Evolutionary conservation across 2,113 vertebrate species (phyloP).

Genomic region (Megaptera novaeangliae): DNA sequence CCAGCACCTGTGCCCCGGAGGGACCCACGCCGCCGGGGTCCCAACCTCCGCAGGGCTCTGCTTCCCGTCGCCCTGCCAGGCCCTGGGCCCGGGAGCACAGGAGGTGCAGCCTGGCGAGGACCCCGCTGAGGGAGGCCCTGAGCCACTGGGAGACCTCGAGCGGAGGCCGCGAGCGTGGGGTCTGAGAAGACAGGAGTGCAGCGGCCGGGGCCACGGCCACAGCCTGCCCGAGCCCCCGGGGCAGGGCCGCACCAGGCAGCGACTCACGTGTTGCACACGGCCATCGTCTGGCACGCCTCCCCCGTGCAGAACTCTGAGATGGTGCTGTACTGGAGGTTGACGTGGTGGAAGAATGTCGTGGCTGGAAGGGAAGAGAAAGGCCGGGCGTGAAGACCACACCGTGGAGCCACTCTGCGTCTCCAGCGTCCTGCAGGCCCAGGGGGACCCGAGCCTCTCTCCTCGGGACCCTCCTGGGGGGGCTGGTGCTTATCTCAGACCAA

Average conservation of each 20-base stretch:
- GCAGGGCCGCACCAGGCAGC: rapidly evolving
- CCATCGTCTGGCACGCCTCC: slow-evolving; percentile 97
- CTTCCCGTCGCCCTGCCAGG: not conserved
- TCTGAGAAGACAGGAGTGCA: not conserved
- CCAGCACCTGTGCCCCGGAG: rapidly evolving
- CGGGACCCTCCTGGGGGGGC: rapidly evolving
- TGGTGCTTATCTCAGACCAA: not conserved
- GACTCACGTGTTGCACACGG: slow-evolving; percentile 97
- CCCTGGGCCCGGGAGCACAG: no score
- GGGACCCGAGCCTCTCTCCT: rapidly evolving
- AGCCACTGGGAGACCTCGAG: rapidly evolving
- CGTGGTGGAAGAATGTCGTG: slow-evolving; percentile 98
- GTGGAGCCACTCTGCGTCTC: rapidly evolving
- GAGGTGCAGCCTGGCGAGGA: not conserved
- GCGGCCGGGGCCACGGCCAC: not conserved
- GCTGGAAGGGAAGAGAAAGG: slow-evolving; percentile 81
- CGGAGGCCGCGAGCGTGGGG: not conserved
- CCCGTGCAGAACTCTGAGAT: slow-evolving; percentile 99
- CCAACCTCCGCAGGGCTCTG: not conserved
- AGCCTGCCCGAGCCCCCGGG: no score
- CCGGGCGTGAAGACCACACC: not conserved
- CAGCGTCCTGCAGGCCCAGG: not conserved
- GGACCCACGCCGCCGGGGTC: rapidly evolving
- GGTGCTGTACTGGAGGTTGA: slow-evolving; percentile 99
- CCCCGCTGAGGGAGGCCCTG: not conserved